Base-by-base conservation (phyloP, 1,140 invertebrate genomes). In the Bombus pyrosoma region DNA sequence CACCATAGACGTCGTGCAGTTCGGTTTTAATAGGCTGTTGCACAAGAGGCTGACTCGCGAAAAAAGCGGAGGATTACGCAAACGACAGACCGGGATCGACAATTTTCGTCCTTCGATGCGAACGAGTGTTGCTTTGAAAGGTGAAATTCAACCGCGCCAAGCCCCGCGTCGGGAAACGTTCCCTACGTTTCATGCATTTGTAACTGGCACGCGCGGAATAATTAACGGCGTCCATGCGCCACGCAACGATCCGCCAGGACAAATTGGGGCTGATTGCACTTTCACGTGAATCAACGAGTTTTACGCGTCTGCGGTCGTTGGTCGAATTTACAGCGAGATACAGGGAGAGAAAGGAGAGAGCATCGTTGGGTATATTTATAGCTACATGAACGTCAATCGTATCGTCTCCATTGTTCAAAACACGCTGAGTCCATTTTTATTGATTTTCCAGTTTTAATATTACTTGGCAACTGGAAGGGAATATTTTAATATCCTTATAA, bases 131-230 rank as follows among this genome's bases (percentile, higher is more conserved):
- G 59, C 71, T 68, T 68, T 25, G 71, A 81, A 73, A 81, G 78
- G 69, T 85, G 83, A 85, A 85, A 81, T 85, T 69, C 69, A 37
- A 73, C n/a, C 39, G 59, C 81, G 13, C 5, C 2, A n/a, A 62
- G 28, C 59, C 37, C 37, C 12, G 34, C 13, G 47, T 22, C 3
- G 34, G 47, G 47, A 47, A 71, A 79, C 37, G 47, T 43, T 28
- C 28, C 15, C 25, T 39, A 25, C 12, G 57, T n/a, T 62, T 32
- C 32, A 34, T 57, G 66, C 57, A 59, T 85, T 53, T 53, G 68
- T 81, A 59, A 68, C 71, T 74, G 77, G 78, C 78, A 85, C 68
- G 68, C 78, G 83, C 39, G 66, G 76, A 80, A 85, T 81, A 85
- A 81, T 85, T 85, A 85, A 85, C 69, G 69, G 73, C 59, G 72